These are phyloP conservation scores for Geodia barretti DNA, from an alignment of 37 sponge, comb jelly and placozoan genomes.

Conservation along the genomic window DNA sequence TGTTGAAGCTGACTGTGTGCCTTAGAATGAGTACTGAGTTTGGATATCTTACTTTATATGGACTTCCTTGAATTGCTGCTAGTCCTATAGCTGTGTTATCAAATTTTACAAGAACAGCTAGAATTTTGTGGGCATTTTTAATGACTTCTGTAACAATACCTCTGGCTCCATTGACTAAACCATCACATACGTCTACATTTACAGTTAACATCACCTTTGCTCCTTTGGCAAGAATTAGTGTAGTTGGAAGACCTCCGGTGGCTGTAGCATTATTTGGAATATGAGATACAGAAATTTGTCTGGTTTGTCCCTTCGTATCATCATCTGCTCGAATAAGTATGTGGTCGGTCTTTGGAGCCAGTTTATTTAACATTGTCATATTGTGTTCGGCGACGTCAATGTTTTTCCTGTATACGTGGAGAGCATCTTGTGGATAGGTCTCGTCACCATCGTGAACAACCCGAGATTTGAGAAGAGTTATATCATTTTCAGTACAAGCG, in stretches of 20 bases:
- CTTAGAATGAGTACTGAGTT: conserved; percentile 27
- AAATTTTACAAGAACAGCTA: conserved; percentile 35
- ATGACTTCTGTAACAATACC: conserved; percentile 7
- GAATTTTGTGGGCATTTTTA: neutral
- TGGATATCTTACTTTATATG: neutral
- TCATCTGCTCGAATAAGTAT: neutral
- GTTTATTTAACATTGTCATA: neutral
- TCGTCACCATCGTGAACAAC: neutral
- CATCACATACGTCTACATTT: conserved; percentile 35
- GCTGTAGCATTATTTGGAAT: conserved; percentile 7
- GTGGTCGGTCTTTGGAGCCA: neutral
- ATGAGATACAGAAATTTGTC: neutral
- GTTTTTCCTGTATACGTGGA: conserved; percentile 27
- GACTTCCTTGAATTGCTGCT: conserved; percentile 18
- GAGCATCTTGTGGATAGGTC: conserved; percentile 13
- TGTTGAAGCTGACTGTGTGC: conserved; percentile 19
- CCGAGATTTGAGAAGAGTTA: neutral
- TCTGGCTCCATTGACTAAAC: conserved; percentile 11
- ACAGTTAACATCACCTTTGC: conserved; percentile 23
- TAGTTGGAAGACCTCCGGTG: conserved; percentile 11
- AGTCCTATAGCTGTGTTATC: conserved; percentile 24
- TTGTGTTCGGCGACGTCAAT: conserved; percentile 12
- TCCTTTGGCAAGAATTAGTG: conserved; percentile 9
- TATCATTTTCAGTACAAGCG: conserved; percentile 17
- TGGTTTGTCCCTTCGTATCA: neutral